These are phyloP conservation scores for Halcyon smyrnensis DNA, from an alignment of 2,797 vertebrate genomes.

Conservation along the genomic window DNA sequence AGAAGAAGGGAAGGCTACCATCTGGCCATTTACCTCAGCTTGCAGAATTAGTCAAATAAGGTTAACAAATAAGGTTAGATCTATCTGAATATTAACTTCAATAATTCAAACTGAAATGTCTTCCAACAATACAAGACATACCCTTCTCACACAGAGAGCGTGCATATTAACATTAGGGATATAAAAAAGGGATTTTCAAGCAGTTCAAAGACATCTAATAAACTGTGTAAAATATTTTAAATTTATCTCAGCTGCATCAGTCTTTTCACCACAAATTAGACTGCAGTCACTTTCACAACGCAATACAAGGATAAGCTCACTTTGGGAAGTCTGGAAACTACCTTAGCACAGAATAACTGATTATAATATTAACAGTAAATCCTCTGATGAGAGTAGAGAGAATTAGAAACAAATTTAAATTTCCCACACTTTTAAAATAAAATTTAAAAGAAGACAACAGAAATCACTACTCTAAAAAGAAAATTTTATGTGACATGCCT, in stretches of 20 bases:
- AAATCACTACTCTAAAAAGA: not conserved
- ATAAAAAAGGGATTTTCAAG: not conserved
- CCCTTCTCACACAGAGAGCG: not conserved
- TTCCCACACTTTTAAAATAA: not conserved
- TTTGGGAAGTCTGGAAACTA: not conserved
- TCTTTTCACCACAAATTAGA: not conserved
- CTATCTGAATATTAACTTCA: not conserved
- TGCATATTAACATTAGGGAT: not conserved
- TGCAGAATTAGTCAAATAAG: not conserved
- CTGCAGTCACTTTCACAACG: not conserved
- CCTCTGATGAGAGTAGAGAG: not conserved
- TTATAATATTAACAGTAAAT: not conserved
- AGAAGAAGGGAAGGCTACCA: not conserved
- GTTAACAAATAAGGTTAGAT: not conserved
- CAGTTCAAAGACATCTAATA: not conserved
- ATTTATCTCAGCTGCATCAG: not conserved
- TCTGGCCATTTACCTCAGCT: not conserved
- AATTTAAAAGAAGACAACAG: not conserved
- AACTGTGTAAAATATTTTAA: not conserved
- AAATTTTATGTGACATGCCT: not conserved
- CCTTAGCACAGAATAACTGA: not conserved
- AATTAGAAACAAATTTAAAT: not conserved
- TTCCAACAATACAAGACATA: not conserved
- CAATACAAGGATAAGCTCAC: not conserved
- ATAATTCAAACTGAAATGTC: not conserved